phyloP scores from a whole-genome alignment of 2,888 invertebrate species.

The Lypha dubia region DNA sequence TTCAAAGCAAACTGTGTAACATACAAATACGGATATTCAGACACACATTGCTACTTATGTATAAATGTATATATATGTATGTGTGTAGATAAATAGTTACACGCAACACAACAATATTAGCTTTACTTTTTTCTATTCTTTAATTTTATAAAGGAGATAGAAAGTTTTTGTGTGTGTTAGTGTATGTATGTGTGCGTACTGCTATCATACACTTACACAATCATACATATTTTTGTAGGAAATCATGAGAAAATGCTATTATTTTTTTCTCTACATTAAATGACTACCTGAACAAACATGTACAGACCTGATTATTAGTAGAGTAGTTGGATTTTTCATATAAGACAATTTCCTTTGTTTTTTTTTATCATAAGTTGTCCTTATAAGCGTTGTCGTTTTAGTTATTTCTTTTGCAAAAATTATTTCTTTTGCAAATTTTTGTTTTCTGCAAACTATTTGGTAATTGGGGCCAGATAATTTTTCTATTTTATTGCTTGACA shows the following conservation, averaged over 20 bases:
- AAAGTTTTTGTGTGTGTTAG: background rate
- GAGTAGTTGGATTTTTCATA: background rate
- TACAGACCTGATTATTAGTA: background rate
- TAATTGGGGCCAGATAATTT: no score
- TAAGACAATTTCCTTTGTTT: background rate
- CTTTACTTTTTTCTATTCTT: background rate
- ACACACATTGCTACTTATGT: no score
- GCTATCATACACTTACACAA: background rate
- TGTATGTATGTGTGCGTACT: background rate
- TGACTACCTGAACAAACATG: background rate
- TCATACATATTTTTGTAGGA: background rate
- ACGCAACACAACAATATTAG: background rate
- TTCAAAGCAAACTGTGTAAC: background rate
- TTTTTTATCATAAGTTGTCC: background rate
- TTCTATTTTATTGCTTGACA: no score
- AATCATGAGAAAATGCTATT: background rate
- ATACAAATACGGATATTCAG: background rate
- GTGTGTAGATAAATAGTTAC: background rate
- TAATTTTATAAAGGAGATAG: background rate
- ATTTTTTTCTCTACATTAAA: conserved; percentile 22
- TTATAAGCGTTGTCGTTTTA: background rate
- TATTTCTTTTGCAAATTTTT: no score
- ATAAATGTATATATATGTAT: background rate
- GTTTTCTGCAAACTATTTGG: no score
- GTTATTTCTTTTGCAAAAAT: background rate